These are phyloP conservation scores for Sinocyclocheilus rhinocerous DNA, from an alignment of 2,113 vertebrate species.

Conservation along the genomic window DNA sequence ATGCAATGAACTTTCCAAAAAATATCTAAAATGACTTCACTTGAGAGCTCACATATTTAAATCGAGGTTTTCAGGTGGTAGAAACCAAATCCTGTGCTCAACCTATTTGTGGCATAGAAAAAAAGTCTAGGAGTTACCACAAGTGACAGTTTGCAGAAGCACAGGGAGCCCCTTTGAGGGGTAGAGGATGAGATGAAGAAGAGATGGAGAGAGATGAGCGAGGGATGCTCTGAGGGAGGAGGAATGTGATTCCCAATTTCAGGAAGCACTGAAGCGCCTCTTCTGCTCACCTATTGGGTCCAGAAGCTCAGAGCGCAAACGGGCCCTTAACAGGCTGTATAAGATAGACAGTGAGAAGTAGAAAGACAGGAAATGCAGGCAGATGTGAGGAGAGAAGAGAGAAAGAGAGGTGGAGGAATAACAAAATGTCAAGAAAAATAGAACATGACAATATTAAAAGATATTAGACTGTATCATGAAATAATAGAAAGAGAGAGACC, in stretches of 20 bases:
- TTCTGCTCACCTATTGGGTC: slow-evolving; percentile 82
- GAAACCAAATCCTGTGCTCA: neutral
- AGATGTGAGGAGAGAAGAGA: slow-evolving; percentile 52
- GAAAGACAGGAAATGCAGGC: slow-evolving; percentile 45
- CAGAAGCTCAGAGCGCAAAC: slow-evolving; percentile 87
- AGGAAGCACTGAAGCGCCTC: slow-evolving; percentile 85
- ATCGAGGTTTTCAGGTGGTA: slow-evolving; percentile 6
- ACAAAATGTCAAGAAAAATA: neutral
- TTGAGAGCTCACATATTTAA: slow-evolving; percentile 13
- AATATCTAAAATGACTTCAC: slow-evolving; percentile 25
- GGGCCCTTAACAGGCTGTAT: slow-evolving; percentile 92
- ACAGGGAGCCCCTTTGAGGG: slow-evolving; percentile 19
- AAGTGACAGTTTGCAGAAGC: neutral
- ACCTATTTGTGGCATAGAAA: slow-evolving; percentile 7
- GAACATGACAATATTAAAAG: neutral
- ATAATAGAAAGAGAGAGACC: neutral
- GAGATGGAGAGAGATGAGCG: slow-evolving; percentile 41
- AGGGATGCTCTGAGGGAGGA: slow-evolving; percentile 39
- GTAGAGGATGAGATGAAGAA: slow-evolving; percentile 30
- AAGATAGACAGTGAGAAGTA: slow-evolving; percentile 57
- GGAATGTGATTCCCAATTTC: slow-evolving; percentile 81
- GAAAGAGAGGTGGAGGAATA: slow-evolving; percentile 45
- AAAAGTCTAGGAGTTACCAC: slow-evolving; percentile 28
- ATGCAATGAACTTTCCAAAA: slow-evolving; percentile 29
- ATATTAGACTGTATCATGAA: neutral